phyloP scores from a whole-genome alignment of 2,113 vertebrate species.

The Gadus chalcogrammus region DNA sequence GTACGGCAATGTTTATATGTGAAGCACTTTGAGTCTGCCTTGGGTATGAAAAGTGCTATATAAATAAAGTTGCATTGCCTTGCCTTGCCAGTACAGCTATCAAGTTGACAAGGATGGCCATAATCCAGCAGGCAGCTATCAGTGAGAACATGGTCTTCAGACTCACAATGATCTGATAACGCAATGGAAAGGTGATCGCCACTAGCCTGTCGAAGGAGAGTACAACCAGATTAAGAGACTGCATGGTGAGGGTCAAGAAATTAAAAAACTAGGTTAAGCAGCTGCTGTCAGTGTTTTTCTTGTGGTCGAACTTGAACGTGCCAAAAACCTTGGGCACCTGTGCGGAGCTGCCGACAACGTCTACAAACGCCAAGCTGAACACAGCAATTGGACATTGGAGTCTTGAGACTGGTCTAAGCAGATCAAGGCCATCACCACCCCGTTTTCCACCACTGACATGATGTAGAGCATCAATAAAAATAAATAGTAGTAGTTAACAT shows the following conservation, averaged over 20 bases:
- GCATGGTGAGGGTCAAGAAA: constrained; percentile 55
- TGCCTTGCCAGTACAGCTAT: no score
- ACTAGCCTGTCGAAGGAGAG: constrained; percentile 69
- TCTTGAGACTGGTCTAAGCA: constrained; percentile 52
- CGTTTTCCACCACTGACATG: constrained; percentile 55
- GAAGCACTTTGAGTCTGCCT: no score
- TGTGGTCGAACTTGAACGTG: constrained; percentile 59
- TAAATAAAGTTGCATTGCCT: no score
- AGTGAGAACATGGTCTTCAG: constrained; percentile 54
- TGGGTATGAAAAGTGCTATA: no score
- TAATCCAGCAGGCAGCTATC: constrained; percentile 45
- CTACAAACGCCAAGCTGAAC: no score
- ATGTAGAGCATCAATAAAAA: constrained; percentile 59
- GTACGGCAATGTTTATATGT: no score
- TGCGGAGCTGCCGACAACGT: no score
- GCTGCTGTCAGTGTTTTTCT: constrained; percentile 47
- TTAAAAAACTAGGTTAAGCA: constrained; percentile 69
- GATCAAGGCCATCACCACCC: constrained; percentile 55
- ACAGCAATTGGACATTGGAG: constrained; percentile 18
- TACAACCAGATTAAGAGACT: constrained; percentile 64
- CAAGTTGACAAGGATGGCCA: constrained; percentile 8
- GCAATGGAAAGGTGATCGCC: constrained; percentile 67
- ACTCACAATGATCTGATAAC: constrained; percentile 50
- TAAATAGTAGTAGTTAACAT: constrained; percentile 60
- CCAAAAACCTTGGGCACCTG: constrained; percentile 51